These are phyloP conservation scores for Paramuricea clavata DNA, from an alignment of 92 coral and sea anemone genomes.

Conservation along the genomic window DNA sequence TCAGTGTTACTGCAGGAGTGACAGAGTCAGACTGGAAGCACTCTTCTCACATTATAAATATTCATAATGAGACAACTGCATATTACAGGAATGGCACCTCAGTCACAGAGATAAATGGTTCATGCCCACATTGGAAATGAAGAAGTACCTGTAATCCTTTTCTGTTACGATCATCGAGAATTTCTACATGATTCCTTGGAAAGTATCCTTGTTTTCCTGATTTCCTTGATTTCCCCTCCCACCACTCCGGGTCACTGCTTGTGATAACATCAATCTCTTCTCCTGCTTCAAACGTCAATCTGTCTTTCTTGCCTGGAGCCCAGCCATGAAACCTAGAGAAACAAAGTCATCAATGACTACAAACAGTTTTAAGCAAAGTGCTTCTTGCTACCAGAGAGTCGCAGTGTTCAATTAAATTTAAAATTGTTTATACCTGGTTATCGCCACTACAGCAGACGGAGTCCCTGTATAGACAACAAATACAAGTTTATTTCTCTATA, in stretches of 20 bases:
- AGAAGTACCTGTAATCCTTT: not conserved
- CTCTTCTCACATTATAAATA: no score
- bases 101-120: no score
- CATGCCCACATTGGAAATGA: no score
- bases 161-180: not conserved
- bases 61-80: no score
- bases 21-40: no score
- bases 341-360: not conserved
- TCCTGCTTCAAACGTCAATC: slow-evolving; percentile 77
- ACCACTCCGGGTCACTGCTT: slow-evolving; percentile 94
- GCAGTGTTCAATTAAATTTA: not conserved
- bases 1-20: no score
- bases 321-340: slow-evolving; percentile 83
- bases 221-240: slow-evolving; percentile 94
- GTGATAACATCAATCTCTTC: slow-evolving; percentile 88
- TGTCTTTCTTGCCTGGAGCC: slow-evolving; percentile 89
- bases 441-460: not conserved
- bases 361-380: not conserved
- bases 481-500: not conserved
- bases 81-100: no score
- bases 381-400: not conserved
- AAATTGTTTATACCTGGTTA: slow-evolving; percentile 19
- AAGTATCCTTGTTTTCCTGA: slow-evolving; percentile 87
- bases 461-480: not conserved
- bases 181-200: slow-evolving; percentile 83